A percentile compares a stretch with the other conserved stretches of the same genome.
Conservation (phyloP, 2,797 vertebrate species). For the Sebastes vulpes region DNA sequence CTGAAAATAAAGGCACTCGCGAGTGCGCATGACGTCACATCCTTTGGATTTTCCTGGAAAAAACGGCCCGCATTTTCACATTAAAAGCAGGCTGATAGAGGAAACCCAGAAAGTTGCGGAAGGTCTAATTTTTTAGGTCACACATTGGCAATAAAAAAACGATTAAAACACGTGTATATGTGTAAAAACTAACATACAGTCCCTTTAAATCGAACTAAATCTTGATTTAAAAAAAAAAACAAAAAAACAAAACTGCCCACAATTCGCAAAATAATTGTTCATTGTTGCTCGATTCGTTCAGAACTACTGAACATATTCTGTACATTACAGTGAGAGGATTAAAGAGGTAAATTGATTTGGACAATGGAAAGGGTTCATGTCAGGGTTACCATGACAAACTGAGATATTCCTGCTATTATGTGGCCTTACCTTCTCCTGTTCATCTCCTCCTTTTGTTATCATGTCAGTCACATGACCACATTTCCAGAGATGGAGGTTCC, state of each 20-base stretch:
- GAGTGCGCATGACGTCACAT: too few relatives aligned
- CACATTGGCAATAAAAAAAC: too few relatives aligned
- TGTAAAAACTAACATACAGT: too few relatives aligned
- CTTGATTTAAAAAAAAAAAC: neutral
- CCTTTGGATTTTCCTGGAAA: too few relatives aligned
- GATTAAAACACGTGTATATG: too few relatives aligned
- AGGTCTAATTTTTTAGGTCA: too few relatives aligned
- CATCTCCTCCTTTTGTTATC: constrained; percentile 58
- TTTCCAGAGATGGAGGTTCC: constrained; percentile 65
- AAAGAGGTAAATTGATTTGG: neutral
- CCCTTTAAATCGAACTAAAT: neutral
- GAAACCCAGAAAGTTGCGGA: too few relatives aligned
- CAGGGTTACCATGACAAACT: constrained; percentile 4
- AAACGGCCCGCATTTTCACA: too few relatives aligned
- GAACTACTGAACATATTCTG: neutral
- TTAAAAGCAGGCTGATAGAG: too few relatives aligned
- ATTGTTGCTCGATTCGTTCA: neutral
- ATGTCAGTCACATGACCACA: constrained; percentile 65
- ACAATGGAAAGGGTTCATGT: neutral
- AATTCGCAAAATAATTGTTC: neutral
- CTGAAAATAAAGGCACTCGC: too few relatives aligned
- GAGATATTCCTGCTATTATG: constrained; percentile 13
- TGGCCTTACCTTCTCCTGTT: constrained; percentile 37
- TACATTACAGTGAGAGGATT: neutral
- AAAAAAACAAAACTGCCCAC: too few relatives aligned